phyloP scores from a whole-genome alignment of 2,888 invertebrate species.

The Dysmachus trigonus region DNA sequence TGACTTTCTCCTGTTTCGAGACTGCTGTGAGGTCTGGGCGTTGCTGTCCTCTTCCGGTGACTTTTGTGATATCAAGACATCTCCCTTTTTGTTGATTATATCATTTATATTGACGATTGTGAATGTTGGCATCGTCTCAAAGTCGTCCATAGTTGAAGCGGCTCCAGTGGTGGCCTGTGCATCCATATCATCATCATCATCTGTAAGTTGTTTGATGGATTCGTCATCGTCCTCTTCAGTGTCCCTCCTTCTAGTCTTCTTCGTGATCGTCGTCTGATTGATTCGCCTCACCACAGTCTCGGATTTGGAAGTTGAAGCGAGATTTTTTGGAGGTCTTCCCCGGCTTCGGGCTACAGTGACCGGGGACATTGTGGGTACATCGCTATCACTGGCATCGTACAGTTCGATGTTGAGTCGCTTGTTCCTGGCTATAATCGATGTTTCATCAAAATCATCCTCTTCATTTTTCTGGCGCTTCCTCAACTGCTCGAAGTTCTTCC shows the following conservation, averaged over 20 bases:
- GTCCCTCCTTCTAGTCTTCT: not conserved
- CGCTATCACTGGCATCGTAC: slow-evolving; percentile 51
- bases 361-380: slow-evolving; percentile 5
- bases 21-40: slow-evolving; percentile 21
- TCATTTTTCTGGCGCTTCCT: not conserved
- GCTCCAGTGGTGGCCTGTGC: slow-evolving; percentile 44
- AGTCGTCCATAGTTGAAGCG: slow-evolving; percentile 56
- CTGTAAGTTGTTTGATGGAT: not conserved
- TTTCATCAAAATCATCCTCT: slow-evolving; percentile 16
- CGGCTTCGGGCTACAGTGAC: not conserved
- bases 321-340: not conserved
- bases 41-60: not conserved
- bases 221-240: not conserved
- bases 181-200: not conserved
- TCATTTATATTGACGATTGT: slow-evolving; percentile 64
- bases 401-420: slow-evolving; percentile 52
- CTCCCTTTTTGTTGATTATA: slow-evolving; percentile 60
- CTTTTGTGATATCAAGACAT: slow-evolving; percentile 42
- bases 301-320: not conserved
- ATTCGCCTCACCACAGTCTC: not conserved
- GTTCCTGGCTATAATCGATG: slow-evolving; percentile 48
- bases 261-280: not conserved
- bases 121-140: slow-evolving; percentile 62
- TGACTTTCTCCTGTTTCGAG: slow-evolving; percentile 52
- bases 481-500: not conserved